Evolutionary conservation across 2,113 vertebrate species (phyloP), one percentile per base, ranked within the genome.

Genomic region (Enhydra lutris): DNA sequence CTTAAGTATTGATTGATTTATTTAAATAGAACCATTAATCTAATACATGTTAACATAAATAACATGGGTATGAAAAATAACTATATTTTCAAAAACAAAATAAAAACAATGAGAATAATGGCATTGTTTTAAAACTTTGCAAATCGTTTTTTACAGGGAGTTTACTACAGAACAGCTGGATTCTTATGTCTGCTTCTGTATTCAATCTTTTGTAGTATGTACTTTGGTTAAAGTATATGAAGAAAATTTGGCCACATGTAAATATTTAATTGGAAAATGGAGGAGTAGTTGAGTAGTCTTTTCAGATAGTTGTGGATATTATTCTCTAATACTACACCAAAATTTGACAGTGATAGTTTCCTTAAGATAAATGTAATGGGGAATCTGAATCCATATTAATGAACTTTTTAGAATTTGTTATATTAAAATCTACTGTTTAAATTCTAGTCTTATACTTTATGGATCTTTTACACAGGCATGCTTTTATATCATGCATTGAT

Each of bases 271-370:
- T 94, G 20, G 39, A 96, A 94, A 90, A 88, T 90, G 47, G 45
- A 95, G 34, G 45, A 91, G 26, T 42, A 73, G 71, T 67, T 90
- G 18, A 97, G 73, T 59, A 94, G 3, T 31, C 17, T 86, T 92
- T 96, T 97, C 63, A 93, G 1, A 91, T 80, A 87, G 95, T 18
- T 96, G 18, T 96, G 20, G 80, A 55, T 94, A 94, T 90, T 82
- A 39, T 94, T 96, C 65, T 87, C 83, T 94, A 59, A 78, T 90
- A 90, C 4, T 84, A 94, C 12, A 93, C 31, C 80, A 95, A 84
- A 95, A 90, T 65, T 94, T 96, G n/a, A 89, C 82, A 97, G 36
- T 71, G 45, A 21, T 17, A 96, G 10, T 86, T 93, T 91, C 42
- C 76, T 96, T 86, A 86, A 93, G 36, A 80, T 50, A 80, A 82